A percentile compares a stretch with the other conserved stretches of the same genome.
These are phyloP conservation scores for Palaemon carinicauda DNA, from an alignment of 1,140 invertebrate genomes.

Conservation along the genomic window DNA sequence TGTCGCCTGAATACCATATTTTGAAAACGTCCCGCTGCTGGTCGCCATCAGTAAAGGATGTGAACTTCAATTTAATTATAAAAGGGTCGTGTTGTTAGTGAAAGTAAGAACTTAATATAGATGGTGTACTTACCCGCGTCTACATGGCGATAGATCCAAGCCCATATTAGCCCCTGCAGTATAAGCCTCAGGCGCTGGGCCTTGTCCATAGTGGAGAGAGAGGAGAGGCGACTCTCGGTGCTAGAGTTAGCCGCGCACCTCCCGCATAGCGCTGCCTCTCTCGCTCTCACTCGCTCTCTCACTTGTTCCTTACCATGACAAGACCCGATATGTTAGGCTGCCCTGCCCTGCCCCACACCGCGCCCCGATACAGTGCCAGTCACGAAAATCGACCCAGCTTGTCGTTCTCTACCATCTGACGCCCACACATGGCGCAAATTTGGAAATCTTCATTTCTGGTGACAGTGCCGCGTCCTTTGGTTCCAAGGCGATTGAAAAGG, in stretches of 20 bases:
- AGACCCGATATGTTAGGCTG: conserved; percentile 9
- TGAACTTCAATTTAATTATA: too few species aligned
- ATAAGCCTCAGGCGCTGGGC: conserved; percentile 37
- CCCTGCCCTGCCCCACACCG: not conserved
- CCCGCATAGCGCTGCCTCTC: not conserved
- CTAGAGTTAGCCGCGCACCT: conserved; percentile 24
- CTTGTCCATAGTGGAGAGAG: conserved; percentile 30
- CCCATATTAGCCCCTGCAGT: conserved; percentile 40
- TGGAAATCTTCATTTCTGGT: too few species aligned
- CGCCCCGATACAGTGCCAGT: not conserved
- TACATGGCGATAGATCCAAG: conserved; percentile 45
- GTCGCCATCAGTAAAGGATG: too few species aligned
- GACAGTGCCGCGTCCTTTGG: too few species aligned
- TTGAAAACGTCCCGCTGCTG: too few species aligned
- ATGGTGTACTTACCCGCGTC: conserved; percentile 40
- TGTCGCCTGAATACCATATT: too few species aligned
- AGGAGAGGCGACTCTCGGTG: not conserved
- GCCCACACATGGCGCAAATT: too few species aligned
- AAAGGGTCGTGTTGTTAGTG: too few species aligned
- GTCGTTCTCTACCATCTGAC: not conserved
- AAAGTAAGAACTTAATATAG: too few species aligned
- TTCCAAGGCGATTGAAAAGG: not conserved
- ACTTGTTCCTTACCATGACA: conserved; percentile 24
- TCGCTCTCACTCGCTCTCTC: not conserved
- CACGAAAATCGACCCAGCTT: not conserved